phyloP scores from a whole-genome alignment of 2,797 vertebrate species.

The Holocentrus rufus region DNA sequence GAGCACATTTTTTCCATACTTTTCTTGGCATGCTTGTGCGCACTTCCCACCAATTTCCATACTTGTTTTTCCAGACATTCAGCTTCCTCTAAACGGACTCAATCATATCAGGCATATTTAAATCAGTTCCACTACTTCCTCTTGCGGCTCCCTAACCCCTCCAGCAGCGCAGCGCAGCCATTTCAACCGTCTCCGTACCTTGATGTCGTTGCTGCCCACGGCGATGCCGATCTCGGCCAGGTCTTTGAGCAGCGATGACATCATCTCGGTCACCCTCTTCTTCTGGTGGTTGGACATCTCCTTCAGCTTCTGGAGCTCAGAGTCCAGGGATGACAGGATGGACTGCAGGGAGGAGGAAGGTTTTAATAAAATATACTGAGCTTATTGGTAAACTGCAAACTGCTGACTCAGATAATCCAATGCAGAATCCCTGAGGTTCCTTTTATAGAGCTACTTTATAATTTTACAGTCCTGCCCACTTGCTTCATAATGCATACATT shows the following conservation, averaged over 20 bases:
- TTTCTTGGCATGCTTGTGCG: no score
- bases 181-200: slow-evolving; percentile 87
- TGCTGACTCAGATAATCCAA: no score
- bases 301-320: slow-evolving; percentile 95
- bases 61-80: neutral
- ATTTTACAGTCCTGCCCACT: no score
- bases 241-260: slow-evolving; percentile 96
- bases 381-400: no score
- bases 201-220: slow-evolving; percentile 94
- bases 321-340: slow-evolving; percentile 92
- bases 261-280: slow-evolving; percentile 96
- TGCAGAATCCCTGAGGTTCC: no score
- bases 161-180: neutral
- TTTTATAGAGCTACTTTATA: no score
- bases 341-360: slow-evolving; percentile 75
- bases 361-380: no score
- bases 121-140: neutral
- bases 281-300: slow-evolving; percentile 98
- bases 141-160: neutral
- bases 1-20: neutral
- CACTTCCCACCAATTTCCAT: no score
- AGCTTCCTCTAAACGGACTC: neutral
- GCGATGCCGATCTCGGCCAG: slow-evolving; percentile 95
- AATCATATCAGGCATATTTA: neutral
- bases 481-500: no score